Percentiles rank a stretch among this genome's conserved stretches.
phyloP scores from a whole-genome alignment of 2,113 vertebrate species.

The Callipepla squamata region DNA sequence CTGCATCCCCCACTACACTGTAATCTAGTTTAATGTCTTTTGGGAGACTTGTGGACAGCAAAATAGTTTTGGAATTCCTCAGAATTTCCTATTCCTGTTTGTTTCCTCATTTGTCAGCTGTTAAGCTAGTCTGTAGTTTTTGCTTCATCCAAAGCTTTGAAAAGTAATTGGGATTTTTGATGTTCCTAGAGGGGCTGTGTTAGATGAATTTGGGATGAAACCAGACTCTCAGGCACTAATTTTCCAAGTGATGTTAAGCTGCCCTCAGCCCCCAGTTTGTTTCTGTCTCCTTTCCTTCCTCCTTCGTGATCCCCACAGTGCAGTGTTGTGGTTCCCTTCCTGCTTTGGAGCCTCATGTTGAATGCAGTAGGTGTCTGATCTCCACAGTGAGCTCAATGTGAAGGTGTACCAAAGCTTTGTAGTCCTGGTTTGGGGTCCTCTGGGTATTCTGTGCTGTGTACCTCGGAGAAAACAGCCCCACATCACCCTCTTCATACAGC shows the following conservation, averaged over 20 bases:
- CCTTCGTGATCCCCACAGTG: background rate
- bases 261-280: background rate
- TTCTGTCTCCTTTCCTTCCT: background rate
- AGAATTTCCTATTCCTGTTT: background rate
- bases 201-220: background rate
- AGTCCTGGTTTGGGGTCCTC: background rate
- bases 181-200: background rate
- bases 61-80: background rate
- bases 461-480: background rate
- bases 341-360: background rate
- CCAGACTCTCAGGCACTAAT: background rate
- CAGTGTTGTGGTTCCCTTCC: background rate
- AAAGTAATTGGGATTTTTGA: background rate
- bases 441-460: background rate
- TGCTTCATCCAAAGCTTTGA: background rate
- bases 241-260: background rate
- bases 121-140: background rate
- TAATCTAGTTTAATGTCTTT: background rate
- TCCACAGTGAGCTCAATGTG: background rate
- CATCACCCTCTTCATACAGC: background rate
- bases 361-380: background rate
- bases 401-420: background rate
- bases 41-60: background rate
- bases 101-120: background rate
- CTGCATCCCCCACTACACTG: background rate